These are phyloP conservation scores for Microctonus brassicae DNA, from an alignment of 2,888 invertebrate species.

Conservation along the genomic window DNA sequence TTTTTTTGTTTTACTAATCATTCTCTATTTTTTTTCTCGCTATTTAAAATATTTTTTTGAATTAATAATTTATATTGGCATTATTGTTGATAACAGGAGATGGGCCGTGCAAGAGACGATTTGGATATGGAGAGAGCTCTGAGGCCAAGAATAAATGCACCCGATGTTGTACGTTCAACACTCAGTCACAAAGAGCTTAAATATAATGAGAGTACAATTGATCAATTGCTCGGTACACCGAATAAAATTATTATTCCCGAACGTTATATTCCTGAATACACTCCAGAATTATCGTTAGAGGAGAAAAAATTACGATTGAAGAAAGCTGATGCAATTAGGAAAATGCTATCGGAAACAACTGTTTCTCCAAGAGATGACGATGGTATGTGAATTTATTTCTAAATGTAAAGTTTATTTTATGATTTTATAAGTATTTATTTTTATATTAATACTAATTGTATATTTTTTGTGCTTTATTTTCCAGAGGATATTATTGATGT, in stretches of 20 bases:
- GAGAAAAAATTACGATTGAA: conserved; percentile 86
- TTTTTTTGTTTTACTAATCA: conserved; percentile 21
- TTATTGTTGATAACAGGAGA: conserved; percentile 56
- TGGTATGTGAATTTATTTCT: conserved; percentile 45
- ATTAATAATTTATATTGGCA: conserved; percentile 9
- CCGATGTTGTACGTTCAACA: conserved; percentile 90
- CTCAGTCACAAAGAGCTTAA: conserved; percentile 76
- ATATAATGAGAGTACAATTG: conserved; percentile 86
- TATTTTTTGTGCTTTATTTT: conserved; percentile 22
- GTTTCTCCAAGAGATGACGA: conserved; percentile 67
- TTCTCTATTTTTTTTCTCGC: background rate
- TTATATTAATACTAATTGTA: too few species aligned
- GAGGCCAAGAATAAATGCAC: conserved; percentile 81
- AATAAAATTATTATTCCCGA: conserved; percentile 93
- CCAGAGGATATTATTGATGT: conserved; percentile 57
- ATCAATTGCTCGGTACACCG: conserved; percentile 87
- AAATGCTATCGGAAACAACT: conserved; percentile 85
- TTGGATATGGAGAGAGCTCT: conserved; percentile 89
- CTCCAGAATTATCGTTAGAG: conserved; percentile 86
- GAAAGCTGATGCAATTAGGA: conserved; percentile 92
- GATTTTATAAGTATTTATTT: conserved; percentile 5
- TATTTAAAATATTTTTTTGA: background rate
- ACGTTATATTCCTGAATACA: conserved; percentile 91
- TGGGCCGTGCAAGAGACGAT: conserved; percentile 81
- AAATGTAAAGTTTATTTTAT: conserved; percentile 18